A percentile compares a stretch with the other conserved stretches of the same genome.
Evolutionary conservation across 2,113 vertebrate species (phyloP).

Genomic region (Aspidoscelis tigris): DNA sequence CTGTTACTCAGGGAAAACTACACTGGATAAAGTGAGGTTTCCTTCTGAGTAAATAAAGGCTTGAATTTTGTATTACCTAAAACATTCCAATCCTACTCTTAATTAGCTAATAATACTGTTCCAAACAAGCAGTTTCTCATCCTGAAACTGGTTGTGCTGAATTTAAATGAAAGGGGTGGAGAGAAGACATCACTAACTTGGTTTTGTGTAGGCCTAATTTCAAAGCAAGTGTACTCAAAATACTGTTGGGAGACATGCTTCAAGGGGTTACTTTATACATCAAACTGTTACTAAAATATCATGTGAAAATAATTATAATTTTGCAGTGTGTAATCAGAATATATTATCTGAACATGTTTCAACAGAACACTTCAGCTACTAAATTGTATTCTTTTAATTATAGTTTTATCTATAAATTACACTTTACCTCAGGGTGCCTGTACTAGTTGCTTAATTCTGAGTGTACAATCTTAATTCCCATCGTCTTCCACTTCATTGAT

Average conservation of each 20-base stretch:
- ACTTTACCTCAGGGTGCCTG: neutral
- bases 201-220: neutral
- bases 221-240: neutral
- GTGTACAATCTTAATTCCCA: neutral
- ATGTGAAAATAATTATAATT: neutral
- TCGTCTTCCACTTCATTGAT: too few species aligned
- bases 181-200: too few species aligned
- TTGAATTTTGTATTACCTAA: neutral
- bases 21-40: neutral
- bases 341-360: neutral
- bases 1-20: neutral
- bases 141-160: too few species aligned
- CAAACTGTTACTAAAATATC: neutral
- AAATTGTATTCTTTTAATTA: neutral
- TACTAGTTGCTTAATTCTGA: neutral
- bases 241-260: neutral
- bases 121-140: too few species aligned
- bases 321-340: neutral
- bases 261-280: neutral
- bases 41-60: neutral
- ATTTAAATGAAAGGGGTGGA: too few species aligned
- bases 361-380: neutral
- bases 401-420: neutral
- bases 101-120: neutral
- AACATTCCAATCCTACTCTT: neutral